Evolutionary conservation across 2,797 vertebrate genomes (phyloP).

Genomic region (Enteromius anoplus): DNA sequence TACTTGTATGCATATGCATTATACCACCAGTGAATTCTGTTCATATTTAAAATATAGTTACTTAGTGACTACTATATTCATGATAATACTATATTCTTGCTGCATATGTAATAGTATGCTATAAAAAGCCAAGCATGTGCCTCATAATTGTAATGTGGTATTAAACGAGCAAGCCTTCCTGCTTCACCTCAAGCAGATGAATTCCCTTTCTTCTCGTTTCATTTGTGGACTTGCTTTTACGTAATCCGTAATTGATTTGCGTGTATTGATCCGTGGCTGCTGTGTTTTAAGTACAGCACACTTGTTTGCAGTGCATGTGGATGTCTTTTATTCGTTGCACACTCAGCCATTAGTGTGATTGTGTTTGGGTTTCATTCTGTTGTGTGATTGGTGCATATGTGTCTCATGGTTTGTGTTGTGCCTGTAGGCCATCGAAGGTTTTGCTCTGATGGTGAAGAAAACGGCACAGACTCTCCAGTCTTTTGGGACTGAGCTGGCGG

Average conservation of each 20-base stretch:
- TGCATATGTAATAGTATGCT: background rate
- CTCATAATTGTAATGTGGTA: background rate
- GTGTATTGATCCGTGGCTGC: constrained; percentile 30
- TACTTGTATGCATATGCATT: background rate
- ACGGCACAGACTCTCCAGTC: constrained; percentile 92
- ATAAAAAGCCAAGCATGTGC: background rate
- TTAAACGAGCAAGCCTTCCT: background rate
- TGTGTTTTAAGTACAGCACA: constrained; percentile 11
- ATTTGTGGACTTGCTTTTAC: constrained; percentile 27
- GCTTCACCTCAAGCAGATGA: background rate
- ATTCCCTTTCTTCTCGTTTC: background rate
- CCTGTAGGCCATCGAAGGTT: constrained; percentile 85
- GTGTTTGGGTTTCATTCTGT: background rate
- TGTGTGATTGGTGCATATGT: background rate
- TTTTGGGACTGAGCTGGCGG: constrained; percentile 94
- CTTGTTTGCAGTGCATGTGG: constrained; percentile 9
- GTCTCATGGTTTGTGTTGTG: constrained; percentile 19
- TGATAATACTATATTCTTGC: background rate
- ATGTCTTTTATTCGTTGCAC: background rate
- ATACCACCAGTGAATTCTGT: background rate
- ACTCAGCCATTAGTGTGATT: constrained; percentile 21
- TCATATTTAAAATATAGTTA: background rate
- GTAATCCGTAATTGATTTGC: constrained; percentile 19
- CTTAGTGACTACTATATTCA: too few relatives aligned
- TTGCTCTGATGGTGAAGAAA: constrained; percentile 94